phyloP scores from a whole-genome alignment of 2,888 invertebrate species.

The Gymnosoma rotundatum region DNA sequence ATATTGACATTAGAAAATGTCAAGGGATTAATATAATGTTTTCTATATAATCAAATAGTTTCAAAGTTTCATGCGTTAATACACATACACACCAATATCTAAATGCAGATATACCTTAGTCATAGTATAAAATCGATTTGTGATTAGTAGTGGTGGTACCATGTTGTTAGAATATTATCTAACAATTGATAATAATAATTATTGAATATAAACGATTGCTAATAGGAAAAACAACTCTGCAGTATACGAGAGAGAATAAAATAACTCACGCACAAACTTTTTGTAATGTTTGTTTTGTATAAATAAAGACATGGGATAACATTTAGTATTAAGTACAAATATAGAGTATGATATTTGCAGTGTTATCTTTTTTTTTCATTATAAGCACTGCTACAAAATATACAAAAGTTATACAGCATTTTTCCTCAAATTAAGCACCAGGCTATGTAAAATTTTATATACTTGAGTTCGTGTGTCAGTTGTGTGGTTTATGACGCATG shows the following conservation, averaged over 20 bases:
- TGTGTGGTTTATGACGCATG: no score
- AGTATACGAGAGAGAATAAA: not conserved
- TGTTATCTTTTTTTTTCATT: not conserved
- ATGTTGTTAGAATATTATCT: conserved; percentile 28
- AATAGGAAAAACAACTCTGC: conserved; percentile 22
- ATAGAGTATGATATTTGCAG: conserved; percentile 44
- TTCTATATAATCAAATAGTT: not conserved
- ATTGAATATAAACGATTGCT: conserved; percentile 45
- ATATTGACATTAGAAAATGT: conserved; percentile 26
- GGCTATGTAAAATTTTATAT: no score
- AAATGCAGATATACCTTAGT: not conserved
- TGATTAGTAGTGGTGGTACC: not conserved
- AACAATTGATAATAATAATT: conserved; percentile 34
- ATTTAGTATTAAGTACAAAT: conserved; percentile 39
- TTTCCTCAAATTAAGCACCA: no score
- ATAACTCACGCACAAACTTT: not conserved
- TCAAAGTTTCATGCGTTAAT: not conserved
- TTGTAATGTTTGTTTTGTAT: not conserved
- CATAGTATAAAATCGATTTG: not conserved
- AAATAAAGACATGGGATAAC: not conserved
- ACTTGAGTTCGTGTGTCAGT: no score
- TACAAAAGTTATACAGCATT: no score
- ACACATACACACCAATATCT: not conserved
- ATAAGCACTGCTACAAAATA: no score
- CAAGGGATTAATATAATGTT: conserved; percentile 35